Base-by-base conservation (phyloP, 2,797 vertebrate genomes). In the Acipenser oxyrinchus region DNA sequence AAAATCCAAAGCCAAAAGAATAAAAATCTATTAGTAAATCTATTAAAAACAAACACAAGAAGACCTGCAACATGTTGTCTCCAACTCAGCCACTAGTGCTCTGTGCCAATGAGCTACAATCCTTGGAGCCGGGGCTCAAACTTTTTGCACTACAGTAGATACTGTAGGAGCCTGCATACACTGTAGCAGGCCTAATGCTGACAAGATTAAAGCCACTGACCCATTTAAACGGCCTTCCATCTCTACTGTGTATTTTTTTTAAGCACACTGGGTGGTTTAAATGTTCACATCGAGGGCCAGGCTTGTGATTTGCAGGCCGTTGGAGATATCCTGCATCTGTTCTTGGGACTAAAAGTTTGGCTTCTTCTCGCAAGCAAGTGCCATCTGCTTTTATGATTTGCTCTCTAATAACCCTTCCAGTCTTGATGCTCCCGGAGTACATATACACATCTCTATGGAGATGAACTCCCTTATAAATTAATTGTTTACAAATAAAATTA, bases 311-410 rank as follows among this genome's bases (percentile, higher is more conserved):
- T 12, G 6, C 55, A 11, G 11, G 13, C 55, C 55, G 11, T n/a
- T 6, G 6, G 4, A 6, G 6, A 58, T 11, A 12, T 13, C 57
- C 71, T 59, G 59, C 76, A 81, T 83, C 77, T 82, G 64, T 6
- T 11, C 37, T 48, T 6, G 23, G 10, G 23, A 52, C 18, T 6
- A 64, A 53, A 52, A 10, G n/a, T 48, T 52, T 18, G 50, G 48
- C 58, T 61, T 58, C 55, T 58, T 60, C 18, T 11, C 3, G 12
- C 11, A 61, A 11, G 51, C 49, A n/a, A 4, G 49, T 7, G 66
- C 13, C 58, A 67, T 23, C 49, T 37, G 49, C 49, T 18, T 15
- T 6, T 12, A 18, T 48, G 4, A 8, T 52, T 49, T 51, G 49
- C 49, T 66, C 23, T 37, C 23, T 37, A 37, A 13, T 60, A 49